Conservation (phyloP, 1,140 invertebrate species). For the Oscheius sp. region DNA sequence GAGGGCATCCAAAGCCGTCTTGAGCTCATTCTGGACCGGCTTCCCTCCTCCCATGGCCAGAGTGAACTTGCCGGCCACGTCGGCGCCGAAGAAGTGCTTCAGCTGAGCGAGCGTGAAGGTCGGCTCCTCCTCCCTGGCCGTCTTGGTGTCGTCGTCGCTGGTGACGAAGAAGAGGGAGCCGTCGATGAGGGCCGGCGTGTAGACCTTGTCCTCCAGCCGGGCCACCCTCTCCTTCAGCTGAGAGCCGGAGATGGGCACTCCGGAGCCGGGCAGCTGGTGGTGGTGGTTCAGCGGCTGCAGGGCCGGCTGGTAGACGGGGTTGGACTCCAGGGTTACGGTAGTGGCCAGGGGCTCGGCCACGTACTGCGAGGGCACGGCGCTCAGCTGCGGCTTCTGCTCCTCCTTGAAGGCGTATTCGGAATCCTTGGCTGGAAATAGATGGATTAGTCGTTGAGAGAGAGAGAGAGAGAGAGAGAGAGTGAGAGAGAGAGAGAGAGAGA, state of each 20-base stretch:
- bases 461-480: no score
- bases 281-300: background rate
- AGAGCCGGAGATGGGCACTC: background rate
- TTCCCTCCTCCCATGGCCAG: background rate
- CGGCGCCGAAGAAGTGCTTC: background rate
- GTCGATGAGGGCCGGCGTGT: background rate
- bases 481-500: no score
- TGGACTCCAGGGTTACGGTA: background rate
- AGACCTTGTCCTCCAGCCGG: background rate
- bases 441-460: no score
- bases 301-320: background rate
- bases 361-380: background rate
- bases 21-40: background rate
- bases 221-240: background rate
- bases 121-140: background rate
- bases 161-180: background rate
- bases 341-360: background rate
- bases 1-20: background rate
- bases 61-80: background rate
- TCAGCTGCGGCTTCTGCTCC: background rate
- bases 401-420: slow-evolving; percentile 4
- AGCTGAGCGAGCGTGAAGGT: background rate
- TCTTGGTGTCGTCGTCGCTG: background rate
- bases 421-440: background rate
- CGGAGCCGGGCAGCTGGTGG: background rate